A percentile compares a stretch with the other conserved stretches of the same genome.
Conservation (phyloP, 2,888 invertebrate genomes). For the Mantis religiosa region DNA sequence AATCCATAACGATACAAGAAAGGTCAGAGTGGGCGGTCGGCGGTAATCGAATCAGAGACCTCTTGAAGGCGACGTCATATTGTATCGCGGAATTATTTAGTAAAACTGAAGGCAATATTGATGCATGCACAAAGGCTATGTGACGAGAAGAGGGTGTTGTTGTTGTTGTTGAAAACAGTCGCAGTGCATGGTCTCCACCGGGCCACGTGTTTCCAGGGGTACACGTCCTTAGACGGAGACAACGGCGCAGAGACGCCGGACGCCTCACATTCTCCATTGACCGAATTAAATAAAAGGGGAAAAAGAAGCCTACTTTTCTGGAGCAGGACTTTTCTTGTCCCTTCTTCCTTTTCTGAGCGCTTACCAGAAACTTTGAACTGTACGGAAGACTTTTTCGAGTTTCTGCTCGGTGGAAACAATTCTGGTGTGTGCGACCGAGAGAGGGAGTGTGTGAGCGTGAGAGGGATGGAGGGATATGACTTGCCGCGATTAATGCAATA, state of each 20-base stretch:
- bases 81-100: too few species aligned
- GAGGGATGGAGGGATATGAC: not conserved
- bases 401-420: not conserved
- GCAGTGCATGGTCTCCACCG: not conserved
- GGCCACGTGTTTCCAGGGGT: not conserved
- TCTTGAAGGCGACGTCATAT: too few species aligned
- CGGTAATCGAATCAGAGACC: too few species aligned
- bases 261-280: not conserved
- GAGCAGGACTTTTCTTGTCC: slow-evolving; percentile 1
- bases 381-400: not conserved
- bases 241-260: not conserved
- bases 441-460: too few species aligned
- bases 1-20: too few species aligned
- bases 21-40: too few species aligned
- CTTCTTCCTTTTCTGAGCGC: not conserved
- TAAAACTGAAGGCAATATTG: too few species aligned
- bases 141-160: too few species aligned
- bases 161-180: too few species aligned
- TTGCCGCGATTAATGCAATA: not conserved
- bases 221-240: not conserved
- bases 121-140: too few species aligned
- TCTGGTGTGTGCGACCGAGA: not conserved
- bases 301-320: not conserved
- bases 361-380: not conserved
- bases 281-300: slow-evolving; percentile 3